Conservation (phyloP, 1,140 invertebrate genomes). For the Cotesia glomerata region DNA sequence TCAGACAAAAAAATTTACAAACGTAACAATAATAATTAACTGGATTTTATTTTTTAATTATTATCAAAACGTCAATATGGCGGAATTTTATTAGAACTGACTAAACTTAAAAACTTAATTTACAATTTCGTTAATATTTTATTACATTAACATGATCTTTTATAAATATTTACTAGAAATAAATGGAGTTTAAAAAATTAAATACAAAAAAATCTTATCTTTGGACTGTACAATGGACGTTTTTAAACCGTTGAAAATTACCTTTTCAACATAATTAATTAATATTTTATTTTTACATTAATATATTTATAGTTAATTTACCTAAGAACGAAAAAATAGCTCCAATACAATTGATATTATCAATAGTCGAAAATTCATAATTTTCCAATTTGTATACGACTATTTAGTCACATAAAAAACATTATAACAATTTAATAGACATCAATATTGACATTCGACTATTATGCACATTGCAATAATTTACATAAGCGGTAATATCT, state of each 20-base stretch:
- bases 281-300: not conserved
- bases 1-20: conserved; percentile 30
- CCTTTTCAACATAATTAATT: conserved; percentile 2
- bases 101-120: not conserved
- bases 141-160: not conserved
- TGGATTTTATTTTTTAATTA: no score
- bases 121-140: not conserved
- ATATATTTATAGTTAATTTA: not conserved
- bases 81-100: not conserved
- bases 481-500: conserved; percentile 46
- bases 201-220: conserved; percentile 4
- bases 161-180: not conserved
- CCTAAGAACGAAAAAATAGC: not conserved
- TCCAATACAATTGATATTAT: no score
- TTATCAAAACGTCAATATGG: conserved; percentile 6
- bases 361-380: not conserved
- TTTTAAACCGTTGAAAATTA: conserved; percentile 18
- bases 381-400: not conserved
- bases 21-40: conserved; percentile 29
- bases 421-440: not conserved
- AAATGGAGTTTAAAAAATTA: not conserved
- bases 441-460: conserved; percentile 23
- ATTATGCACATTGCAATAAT: conserved; percentile 37
- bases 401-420: not conserved
- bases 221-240: conserved; percentile 28